Evolutionary conservation across 2,888 invertebrate genomes (phyloP).

Genomic region (Lottia scabra): DNA sequence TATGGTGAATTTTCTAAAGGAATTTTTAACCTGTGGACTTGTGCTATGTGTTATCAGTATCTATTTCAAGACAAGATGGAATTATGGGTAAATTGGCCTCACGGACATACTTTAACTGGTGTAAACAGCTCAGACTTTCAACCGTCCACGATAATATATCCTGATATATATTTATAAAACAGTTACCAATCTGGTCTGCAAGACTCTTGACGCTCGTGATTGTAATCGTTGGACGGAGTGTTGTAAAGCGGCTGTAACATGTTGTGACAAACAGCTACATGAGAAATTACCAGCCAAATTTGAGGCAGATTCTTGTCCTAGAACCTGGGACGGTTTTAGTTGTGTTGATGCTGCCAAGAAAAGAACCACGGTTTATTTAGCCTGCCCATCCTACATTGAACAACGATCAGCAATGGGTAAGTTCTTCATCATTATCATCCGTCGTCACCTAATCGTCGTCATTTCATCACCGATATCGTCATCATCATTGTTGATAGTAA

Average conservation of each 20-base stretch:
- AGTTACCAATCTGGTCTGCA: neutral
- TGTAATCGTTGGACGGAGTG: constrained; percentile 18
- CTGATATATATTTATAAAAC: neutral
- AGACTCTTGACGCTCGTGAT: constrained; percentile 6
- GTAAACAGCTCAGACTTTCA: neutral
- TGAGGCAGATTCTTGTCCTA: constrained; percentile 32
- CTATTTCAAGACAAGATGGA: constrained; percentile 29
- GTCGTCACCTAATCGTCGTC: too few relatives aligned
- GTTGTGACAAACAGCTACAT: constrained; percentile 11
- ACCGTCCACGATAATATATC: neutral
- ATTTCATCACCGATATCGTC: too few relatives aligned
- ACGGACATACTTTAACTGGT: neutral
- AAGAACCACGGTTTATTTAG: constrained; percentile 18
- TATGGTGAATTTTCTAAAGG: constrained; percentile 26
- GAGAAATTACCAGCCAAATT: neutral
- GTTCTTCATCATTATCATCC: constrained; percentile 18
- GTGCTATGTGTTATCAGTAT: constrained; percentile 42
- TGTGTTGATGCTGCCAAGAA: constrained; percentile 57
- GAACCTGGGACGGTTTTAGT: constrained; percentile 51
- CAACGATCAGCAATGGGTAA: constrained; percentile 67
- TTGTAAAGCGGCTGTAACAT: constrained; percentile 11
- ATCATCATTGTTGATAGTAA: too few relatives aligned
- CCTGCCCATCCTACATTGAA: constrained; percentile 40
- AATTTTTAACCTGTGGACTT: constrained; percentile 35
- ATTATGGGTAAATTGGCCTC: constrained; percentile 5